These are phyloP conservation scores for Drosophila cardini DNA, from an alignment of 1,140 invertebrate genomes.

Conservation along the genomic window DNA sequence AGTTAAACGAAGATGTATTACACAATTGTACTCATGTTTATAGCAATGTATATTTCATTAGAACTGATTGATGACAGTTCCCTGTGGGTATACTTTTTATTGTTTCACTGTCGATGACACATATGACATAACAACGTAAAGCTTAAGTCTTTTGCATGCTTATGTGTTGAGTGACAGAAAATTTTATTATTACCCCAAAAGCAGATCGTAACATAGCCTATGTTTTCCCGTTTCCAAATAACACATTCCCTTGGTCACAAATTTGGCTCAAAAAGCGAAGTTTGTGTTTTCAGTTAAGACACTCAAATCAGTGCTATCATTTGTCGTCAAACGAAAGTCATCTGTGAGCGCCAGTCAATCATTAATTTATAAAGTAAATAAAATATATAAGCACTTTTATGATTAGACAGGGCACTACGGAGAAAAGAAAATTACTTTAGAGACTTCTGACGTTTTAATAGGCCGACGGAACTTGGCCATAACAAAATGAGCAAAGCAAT, in stretches of 20 bases:
- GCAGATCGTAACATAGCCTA: constrained; percentile 33
- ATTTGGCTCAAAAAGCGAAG: neutral
- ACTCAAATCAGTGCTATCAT: constrained; percentile 50
- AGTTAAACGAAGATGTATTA: constrained; percentile 19
- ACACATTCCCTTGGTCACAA: constrained; percentile 26
- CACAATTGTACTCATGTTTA: neutral
- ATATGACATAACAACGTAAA: neutral
- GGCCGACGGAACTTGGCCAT: constrained; percentile 56
- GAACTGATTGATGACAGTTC: neutral
- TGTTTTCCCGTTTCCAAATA: constrained; percentile 44
- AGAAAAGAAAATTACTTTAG: constrained; percentile 33
- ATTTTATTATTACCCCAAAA: constrained; percentile 38
- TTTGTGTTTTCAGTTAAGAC: neutral
- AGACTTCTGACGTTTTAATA: constrained; percentile 51
- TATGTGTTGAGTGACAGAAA: neutral
- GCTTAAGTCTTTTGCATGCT: constrained; percentile 21
- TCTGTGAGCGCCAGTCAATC: constrained; percentile 37
- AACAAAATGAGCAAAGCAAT: constrained; percentile 56
- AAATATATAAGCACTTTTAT: constrained; percentile 62
- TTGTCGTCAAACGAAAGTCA: neutral
- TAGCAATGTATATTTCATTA: neutral
- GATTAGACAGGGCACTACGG: neutral
- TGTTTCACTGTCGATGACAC: constrained; percentile 17
- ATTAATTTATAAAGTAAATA: constrained; percentile 73
- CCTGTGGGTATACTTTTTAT: neutral